A percentile compares a stretch with the other conserved stretches of the same genome.
phyloP scores from a whole-genome alignment of 2,888 invertebrate species.

The Drymonia ruficornis region DNA sequence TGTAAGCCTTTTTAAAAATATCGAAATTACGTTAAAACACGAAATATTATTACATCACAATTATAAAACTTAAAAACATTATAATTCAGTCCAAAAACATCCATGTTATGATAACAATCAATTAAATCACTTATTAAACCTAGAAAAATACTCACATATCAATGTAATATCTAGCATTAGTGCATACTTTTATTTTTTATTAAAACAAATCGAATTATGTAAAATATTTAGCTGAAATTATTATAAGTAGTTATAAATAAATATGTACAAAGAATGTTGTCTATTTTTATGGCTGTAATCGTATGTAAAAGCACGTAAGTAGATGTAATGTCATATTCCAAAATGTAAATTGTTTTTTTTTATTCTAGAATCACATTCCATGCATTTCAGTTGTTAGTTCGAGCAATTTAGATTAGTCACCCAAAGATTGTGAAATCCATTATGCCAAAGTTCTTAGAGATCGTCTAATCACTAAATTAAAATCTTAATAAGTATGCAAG shows the following conservation, averaged over 20 bases:
- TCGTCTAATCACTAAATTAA: background rate
- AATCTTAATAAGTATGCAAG: no score
- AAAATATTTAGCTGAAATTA: conserved; percentile 36
- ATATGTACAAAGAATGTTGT: conserved; percentile 49
- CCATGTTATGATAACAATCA: no score
- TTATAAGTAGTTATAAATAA: conserved; percentile 23
- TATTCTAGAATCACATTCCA: conserved; percentile 3
- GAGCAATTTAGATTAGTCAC: conserved; percentile 7
- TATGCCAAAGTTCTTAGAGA: conserved; percentile 54
- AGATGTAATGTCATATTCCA: conserved; percentile 4
- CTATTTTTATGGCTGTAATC: conserved; percentile 50
- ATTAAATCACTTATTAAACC: background rate
- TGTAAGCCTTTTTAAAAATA: no score
- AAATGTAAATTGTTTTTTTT: conserved; percentile 6
- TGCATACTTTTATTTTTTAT: conserved; percentile 23
- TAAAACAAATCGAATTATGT: conserved; percentile 42
- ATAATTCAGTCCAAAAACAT: no score
- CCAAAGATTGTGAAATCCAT: conserved; percentile 45
- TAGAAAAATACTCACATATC: conserved; percentile 62
- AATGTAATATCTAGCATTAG: conserved; percentile 37
- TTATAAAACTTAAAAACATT: background rate
- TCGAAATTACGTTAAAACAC: no score
- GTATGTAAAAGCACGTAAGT: conserved; percentile 29
- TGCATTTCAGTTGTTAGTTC: background rate
- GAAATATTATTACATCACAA: background rate